Conservation (phyloP, 2,113 vertebrate species). For the Notothenia coriiceps region DNA sequence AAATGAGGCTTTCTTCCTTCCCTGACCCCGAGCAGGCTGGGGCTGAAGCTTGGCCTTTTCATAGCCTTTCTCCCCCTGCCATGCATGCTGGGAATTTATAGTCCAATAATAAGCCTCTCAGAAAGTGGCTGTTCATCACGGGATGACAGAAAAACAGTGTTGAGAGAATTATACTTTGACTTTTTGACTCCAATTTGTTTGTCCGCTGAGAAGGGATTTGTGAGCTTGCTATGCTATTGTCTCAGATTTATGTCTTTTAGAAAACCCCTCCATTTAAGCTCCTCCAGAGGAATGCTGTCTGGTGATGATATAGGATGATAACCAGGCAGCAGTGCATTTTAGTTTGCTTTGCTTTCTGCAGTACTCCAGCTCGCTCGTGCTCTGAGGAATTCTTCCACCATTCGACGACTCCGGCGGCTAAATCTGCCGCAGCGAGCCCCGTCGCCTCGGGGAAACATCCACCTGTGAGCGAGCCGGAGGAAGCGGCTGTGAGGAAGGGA, state of each 20-base stretch:
- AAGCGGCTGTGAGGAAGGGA: constrained; percentile 46
- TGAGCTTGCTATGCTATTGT: constrained; percentile 37
- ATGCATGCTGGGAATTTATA: constrained; percentile 56
- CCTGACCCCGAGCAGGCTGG: constrained; percentile 58
- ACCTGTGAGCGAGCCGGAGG: constrained; percentile 30
- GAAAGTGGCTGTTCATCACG: constrained; percentile 55
- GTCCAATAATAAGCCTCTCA: constrained; percentile 59
- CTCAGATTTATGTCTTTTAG: constrained; percentile 46
- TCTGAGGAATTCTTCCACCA: constrained; percentile 74
- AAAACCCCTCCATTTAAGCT: constrained; percentile 26
- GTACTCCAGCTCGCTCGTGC: constrained; percentile 74
- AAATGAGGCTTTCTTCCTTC: constrained; percentile 74
- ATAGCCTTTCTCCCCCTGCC: constrained; percentile 39
- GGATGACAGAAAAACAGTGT: constrained; percentile 38
- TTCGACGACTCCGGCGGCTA: constrained; percentile 58
- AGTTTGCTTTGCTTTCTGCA: constrained; percentile 81
- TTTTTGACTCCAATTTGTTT: constrained; percentile 33
- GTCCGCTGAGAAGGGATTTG: constrained; percentile 26
- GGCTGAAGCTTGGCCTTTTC: constrained; percentile 37
- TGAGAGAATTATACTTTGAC: constrained; percentile 28
- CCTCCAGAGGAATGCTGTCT: constrained; percentile 53
- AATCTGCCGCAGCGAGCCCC: constrained; percentile 51
- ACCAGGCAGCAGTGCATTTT: constrained; percentile 46
- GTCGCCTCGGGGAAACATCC: constrained; percentile 59
- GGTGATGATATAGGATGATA: constrained; percentile 34